Conservation (phyloP, 2,797 vertebrate species). For the Triplophysa bombifrons region DNA sequence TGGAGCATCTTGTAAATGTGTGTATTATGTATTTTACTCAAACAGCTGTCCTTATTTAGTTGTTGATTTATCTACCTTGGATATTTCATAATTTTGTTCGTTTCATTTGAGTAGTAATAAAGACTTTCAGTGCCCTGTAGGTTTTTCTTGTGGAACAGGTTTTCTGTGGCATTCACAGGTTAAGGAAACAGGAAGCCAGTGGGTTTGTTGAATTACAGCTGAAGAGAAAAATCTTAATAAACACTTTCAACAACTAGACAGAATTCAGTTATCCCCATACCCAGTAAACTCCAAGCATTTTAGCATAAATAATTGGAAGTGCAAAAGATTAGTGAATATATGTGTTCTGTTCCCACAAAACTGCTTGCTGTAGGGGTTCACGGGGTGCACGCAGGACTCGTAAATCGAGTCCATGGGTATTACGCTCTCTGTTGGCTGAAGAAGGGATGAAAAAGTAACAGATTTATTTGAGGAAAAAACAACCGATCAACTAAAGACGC, state of each 20-base stretch:
- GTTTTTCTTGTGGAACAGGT: slow-evolving; percentile 3
- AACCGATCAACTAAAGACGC: slow-evolving; percentile 52
- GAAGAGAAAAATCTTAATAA: background rate
- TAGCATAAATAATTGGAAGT: background rate
- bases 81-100: background rate
- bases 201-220: background rate
- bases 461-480: slow-evolving; percentile 61
- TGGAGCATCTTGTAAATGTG: background rate
- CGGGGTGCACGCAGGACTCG: slow-evolving; percentile 12
- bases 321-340: background rate
- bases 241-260: background rate
- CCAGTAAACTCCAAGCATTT: background rate
- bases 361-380: slow-evolving; percentile 26
- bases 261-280: background rate
- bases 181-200: background rate
- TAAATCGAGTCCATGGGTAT: slow-evolving; percentile 61
- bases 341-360: slow-evolving; percentile 18
- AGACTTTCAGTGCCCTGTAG: background rate
- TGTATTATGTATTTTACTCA: background rate
- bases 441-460: slow-evolving; percentile 63
- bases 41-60: background rate
- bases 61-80: background rate
- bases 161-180: background rate
- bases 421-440: slow-evolving; percentile 82
- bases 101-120: background rate